Conservation (phyloP, 2,113 vertebrate species). For the Gopherus evgoodei region DNA sequence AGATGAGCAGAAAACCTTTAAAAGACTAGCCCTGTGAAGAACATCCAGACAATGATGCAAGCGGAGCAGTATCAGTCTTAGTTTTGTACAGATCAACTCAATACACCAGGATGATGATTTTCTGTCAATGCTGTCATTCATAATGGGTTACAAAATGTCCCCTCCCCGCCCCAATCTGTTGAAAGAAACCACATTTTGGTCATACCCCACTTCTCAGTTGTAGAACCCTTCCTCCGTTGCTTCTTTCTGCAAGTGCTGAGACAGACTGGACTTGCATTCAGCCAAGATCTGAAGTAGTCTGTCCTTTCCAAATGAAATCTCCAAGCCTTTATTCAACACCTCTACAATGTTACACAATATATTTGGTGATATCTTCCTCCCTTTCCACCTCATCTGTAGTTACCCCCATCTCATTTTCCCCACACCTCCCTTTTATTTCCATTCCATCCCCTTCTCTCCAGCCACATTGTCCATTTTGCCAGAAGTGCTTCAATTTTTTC, state of each 20-base stretch:
- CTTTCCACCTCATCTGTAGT: neutral
- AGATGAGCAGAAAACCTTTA: neutral
- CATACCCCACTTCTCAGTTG: neutral
- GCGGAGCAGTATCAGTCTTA: neutral
- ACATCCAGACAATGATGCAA: neutral
- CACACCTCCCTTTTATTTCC: neutral
- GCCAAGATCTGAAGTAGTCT: neutral
- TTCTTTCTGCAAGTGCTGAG: neutral
- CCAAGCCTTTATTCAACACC: neutral
- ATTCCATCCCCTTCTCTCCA: neutral
- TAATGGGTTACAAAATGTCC: neutral
- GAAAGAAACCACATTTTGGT: neutral
- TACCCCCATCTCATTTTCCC: neutral
- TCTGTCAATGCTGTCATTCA: neutral
- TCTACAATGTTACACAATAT: neutral
- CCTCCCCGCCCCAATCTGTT: neutral
- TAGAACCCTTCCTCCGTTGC: neutral
- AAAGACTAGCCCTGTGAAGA: neutral
- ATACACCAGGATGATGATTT: neutral
- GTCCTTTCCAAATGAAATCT: neutral
- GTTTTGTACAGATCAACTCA: neutral
- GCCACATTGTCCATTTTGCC: neutral
- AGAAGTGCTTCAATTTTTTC: neutral
- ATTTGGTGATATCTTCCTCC: neutral
- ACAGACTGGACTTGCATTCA: neutral